Evolutionary conservation across 2,888 invertebrate species (phyloP), one percentile per base, ranked within the genome.

Genomic region (Epistrophe eligans): DNA sequence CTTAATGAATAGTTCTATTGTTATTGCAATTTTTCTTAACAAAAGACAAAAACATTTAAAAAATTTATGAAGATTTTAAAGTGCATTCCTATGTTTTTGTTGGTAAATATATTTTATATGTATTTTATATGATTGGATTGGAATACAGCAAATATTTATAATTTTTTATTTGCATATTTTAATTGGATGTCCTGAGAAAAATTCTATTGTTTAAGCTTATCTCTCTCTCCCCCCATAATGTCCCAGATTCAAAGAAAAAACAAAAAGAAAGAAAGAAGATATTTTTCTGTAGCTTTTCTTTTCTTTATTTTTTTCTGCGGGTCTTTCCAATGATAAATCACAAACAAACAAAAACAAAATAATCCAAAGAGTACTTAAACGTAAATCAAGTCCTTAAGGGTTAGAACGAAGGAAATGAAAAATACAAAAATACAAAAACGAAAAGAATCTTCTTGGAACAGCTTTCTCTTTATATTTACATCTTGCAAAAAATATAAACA

Each of bases 81-180:
- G 48, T 66, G 66, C 32, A 66, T 50, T 48, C 13, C 10, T 50
- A 17, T 66, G 66, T 66, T 19, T 9, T 50, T 35, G 11, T 38
- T 38, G 35, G 35, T 11, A 24, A 2, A 3, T 24, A 24, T 24
- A 24, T 24, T 24, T 24, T 24, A 24, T 24, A 3, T 24, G 3
- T 24, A 24, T 24, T 24, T 24, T 24, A 24, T 24, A 11, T 52
- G 13, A 32, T 48, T 48, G 32, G 32, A 66, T 50, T n/a, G 32
- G 43, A 50, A 66, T 50, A 8, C 17, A 50, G 6, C n/a, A n/a
- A 45, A 43, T 38, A 0, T 17, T 2, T 40, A 35, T 11, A n/a
- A 45, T 71, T 70, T 72, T 45, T 70, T 15, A 79, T 83, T 83
- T 83, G 79, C 83, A 83, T 83, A 83, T 83, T 83, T 79, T 83